phyloP scores from a whole-genome alignment of 2,113 vertebrate species.

The Apistogramma diplotaenia region DNA sequence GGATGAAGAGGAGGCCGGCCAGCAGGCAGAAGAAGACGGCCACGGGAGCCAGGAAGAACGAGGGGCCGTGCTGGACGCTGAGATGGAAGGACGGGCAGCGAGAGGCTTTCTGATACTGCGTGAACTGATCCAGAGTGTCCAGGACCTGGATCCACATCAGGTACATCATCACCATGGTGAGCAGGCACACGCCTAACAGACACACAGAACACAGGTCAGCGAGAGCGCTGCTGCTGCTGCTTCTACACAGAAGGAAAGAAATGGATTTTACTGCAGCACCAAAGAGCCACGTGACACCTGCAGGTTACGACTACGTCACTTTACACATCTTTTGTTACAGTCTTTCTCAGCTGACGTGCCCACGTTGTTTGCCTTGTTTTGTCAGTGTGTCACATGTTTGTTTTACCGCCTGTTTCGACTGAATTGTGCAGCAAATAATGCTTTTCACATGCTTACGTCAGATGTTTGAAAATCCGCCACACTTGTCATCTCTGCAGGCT shows the following conservation, averaged over 20 bases:
- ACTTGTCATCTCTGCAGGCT: background rate
- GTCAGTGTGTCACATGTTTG: background rate
- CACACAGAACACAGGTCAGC: background rate
- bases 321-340: background rate
- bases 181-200: constrained; percentile 80
- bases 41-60: constrained; percentile 35
- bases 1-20: constrained; percentile 34
- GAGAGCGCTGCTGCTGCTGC: background rate
- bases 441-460: background rate
- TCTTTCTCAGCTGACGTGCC: background rate
- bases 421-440: background rate
- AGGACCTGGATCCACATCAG: constrained; percentile 87
- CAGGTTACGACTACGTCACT: background rate
- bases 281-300: background rate
- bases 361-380: constrained; percentile 2
- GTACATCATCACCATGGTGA: constrained; percentile 82
- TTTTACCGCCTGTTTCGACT: background rate
- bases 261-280: background rate
- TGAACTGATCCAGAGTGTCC: constrained; percentile 84
- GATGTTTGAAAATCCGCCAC: background rate
- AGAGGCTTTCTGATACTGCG: constrained; percentile 56
- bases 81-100: constrained; percentile 76
- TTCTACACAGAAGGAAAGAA: background rate
- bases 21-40: constrained; percentile 46
- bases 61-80: constrained; percentile 35